phyloP scores from a whole-genome alignment of 2,797 vertebrate species.

The Sternotherus odoratus region DNA sequence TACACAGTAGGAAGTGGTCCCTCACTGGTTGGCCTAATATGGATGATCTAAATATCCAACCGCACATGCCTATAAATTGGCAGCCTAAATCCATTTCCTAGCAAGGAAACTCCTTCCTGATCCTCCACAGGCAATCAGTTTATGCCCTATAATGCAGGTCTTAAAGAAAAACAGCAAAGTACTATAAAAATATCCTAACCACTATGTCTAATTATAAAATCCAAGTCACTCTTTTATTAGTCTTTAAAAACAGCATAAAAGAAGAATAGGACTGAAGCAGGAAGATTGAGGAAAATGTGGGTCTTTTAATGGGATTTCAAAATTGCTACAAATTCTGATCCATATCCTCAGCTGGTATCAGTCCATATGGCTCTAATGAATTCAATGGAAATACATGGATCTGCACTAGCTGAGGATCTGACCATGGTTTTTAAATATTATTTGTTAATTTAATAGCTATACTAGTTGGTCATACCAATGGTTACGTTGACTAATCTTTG shows the following conservation, averaged over 20 bases:
- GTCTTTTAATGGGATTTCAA: neutral
- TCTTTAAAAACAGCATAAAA: neutral
- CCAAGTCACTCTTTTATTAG: neutral
- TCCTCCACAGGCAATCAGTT: conserved; percentile 15
- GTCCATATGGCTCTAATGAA: neutral
- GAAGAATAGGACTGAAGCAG: neutral
- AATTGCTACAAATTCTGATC: neutral
- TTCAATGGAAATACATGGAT: neutral
- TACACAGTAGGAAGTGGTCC: neutral
- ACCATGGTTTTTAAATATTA: neutral
- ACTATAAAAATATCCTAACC: neutral
- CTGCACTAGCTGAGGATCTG: neutral
- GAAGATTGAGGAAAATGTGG: neutral
- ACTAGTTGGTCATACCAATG: neutral
- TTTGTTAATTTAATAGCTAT: neutral
- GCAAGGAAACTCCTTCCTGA: conserved; percentile 24
- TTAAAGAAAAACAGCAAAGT: neutral
- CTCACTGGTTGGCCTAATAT: neutral
- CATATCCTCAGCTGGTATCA: accelerated
- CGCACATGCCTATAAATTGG: neutral
- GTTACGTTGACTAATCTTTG: neutral
- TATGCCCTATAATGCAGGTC: neutral
- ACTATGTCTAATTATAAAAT: neutral
- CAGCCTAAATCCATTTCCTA: neutral
- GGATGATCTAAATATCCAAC: neutral